Evolutionary conservation across 2,113 vertebrate species (phyloP).

Genomic region (Lipophrys pholis): DNA sequence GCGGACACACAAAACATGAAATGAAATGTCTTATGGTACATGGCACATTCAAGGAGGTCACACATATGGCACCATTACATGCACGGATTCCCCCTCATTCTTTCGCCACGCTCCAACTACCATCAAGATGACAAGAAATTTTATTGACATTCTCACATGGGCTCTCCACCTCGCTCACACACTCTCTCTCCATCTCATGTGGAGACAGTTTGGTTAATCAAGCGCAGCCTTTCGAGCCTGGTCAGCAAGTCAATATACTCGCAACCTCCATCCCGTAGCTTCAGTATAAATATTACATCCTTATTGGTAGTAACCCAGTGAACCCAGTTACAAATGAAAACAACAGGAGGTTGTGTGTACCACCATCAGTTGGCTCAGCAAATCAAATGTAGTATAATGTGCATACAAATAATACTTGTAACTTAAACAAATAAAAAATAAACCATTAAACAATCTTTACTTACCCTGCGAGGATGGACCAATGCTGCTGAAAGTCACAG

Average conservation of each 20-base stretch:
- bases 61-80: slow-evolving; percentile 81
- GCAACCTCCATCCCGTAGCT: slow-evolving; percentile 59
- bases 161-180: slow-evolving; percentile 25
- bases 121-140: slow-evolving; percentile 70
- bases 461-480: slow-evolving; percentile 81
- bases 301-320: slow-evolving; percentile 67
- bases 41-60: slow-evolving; percentile 75
- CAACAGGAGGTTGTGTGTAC: slow-evolving; percentile 8
- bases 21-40: slow-evolving; percentile 67
- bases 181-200: slow-evolving; percentile 23
- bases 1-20: slow-evolving; percentile 38
- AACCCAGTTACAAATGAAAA: slow-evolving; percentile 36
- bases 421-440: background rate
- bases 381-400: background rate
- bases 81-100: slow-evolving; percentile 68
- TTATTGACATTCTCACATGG: slow-evolving; percentile 75
- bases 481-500: slow-evolving; percentile 75
- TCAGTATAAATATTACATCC: slow-evolving; percentile 73
- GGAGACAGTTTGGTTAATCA: slow-evolving; percentile 66
- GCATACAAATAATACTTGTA: no score
- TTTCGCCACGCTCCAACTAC: slow-evolving; percentile 54
- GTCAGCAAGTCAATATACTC: slow-evolving; percentile 72
- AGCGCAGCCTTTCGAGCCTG: slow-evolving; percentile 62
- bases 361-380: slow-evolving; percentile 21
- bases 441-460: background rate